A percentile compares a stretch with the other conserved stretches of the same genome.
Conservation (phyloP, 2,113 vertebrate genomes). For the Epinephelus lanceolatus region DNA sequence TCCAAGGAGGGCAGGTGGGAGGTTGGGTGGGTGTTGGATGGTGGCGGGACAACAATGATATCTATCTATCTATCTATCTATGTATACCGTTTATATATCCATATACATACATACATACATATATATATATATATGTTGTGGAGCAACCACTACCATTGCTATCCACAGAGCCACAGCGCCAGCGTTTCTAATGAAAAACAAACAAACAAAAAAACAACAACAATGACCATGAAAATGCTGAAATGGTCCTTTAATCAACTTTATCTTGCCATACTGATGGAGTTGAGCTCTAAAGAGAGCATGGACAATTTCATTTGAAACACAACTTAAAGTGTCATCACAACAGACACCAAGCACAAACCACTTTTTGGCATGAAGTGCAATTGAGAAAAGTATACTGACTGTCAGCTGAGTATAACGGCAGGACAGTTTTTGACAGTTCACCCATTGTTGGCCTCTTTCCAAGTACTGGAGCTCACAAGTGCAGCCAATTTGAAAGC, state of each 20-base stretch:
- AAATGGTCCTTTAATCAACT: slow-evolving; percentile 10
- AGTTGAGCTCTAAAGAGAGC: not conserved
- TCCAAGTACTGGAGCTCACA: slow-evolving; percentile 32
- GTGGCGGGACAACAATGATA: no score
- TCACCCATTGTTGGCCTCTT: slow-evolving; percentile 35
- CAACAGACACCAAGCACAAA: not conserved
- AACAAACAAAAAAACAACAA: no score
- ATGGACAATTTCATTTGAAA: slow-evolving; percentile 25
- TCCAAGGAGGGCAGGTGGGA: no score
- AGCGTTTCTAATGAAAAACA: not conserved
- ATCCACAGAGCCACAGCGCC: not conserved
- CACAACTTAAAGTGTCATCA: slow-evolving; percentile 22
- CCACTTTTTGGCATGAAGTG: slow-evolving; percentile 16
- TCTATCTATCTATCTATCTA: no score
- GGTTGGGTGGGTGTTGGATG: no score
- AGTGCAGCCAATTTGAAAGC: slow-evolving; percentile 53
- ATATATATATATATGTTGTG: no score
- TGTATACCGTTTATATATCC: no score
- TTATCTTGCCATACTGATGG: not conserved
- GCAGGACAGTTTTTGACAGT: slow-evolving; percentile 41
- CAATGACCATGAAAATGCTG: not conserved
- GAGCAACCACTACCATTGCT: not conserved
- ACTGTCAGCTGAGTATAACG: slow-evolving; percentile 23
- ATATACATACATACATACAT: no score
- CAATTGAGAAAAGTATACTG: slow-evolving; percentile 31